Conservation (phyloP, 2,113 vertebrate species). For the Seriola dumerili region DNA sequence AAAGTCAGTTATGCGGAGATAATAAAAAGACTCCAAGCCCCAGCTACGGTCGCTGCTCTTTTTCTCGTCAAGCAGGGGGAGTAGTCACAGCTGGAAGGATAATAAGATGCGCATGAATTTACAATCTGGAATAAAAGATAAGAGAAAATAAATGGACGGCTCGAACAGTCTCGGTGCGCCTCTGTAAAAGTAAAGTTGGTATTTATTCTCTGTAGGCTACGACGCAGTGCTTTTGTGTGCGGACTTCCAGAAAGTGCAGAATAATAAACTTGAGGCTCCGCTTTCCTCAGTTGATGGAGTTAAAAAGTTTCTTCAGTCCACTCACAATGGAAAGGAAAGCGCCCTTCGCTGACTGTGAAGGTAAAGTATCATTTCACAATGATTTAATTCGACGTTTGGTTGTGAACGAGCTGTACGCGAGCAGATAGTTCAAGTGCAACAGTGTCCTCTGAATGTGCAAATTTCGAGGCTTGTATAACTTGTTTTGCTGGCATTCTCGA, state of each 20-base stretch:
- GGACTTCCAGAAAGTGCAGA: constrained; percentile 37
- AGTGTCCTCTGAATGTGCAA: constrained; percentile 25
- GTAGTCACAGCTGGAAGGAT: constrained; percentile 84
- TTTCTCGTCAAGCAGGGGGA: constrained; percentile 71
- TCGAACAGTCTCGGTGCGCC: constrained; percentile 25
- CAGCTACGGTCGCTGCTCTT: constrained; percentile 42
- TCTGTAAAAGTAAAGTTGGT: constrained; percentile 4
- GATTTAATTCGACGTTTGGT: neutral
- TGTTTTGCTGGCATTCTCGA: constrained; percentile 82
- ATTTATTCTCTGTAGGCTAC: neutral
- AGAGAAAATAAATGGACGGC: constrained; percentile 67
- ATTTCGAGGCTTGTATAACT: constrained; percentile 78
- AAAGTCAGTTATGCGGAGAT: constrained; percentile 46
- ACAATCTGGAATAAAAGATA: constrained; percentile 80
- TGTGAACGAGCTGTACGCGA: neutral
- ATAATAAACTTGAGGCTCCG: constrained; percentile 55
- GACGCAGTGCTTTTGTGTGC: constrained; percentile 13
- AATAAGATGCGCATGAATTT: constrained; percentile 87
- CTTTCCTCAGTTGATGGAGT: constrained; percentile 79
- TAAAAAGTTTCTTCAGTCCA: constrained; percentile 73
- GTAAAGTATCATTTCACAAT: constrained; percentile 69
- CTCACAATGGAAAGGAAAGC: constrained; percentile 80
- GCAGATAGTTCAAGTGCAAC: neutral
- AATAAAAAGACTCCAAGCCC: constrained; percentile 74
- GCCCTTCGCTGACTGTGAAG: constrained; percentile 74